Percentiles rank a stretch among this genome's conserved stretches.
Conservation (phyloP, 2,113 vertebrate genomes). For the Anser cygnoides region DNA sequence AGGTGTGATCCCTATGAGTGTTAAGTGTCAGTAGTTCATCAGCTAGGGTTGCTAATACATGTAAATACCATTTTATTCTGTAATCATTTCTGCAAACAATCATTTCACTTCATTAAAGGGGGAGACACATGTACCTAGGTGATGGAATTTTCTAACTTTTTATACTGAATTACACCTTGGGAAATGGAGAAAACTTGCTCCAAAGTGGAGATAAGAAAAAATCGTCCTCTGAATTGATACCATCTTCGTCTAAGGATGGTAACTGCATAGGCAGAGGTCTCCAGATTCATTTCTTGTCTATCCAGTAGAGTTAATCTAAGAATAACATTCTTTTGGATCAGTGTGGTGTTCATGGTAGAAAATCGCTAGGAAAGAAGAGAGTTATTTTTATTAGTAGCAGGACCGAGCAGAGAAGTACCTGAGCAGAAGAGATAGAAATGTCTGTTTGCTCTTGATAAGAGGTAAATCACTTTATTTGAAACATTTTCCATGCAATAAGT, state of each 20-base stretch:
- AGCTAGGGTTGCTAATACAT: neutral
- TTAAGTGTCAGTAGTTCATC: neutral
- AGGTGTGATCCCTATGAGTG: neutral
- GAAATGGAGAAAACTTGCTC: constrained; percentile 29
- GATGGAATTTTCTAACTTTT: constrained; percentile 23
- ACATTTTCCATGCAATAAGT: constrained; percentile 33
- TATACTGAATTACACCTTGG: neutral
- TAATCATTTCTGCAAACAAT: neutral
- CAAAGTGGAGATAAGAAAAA: constrained; percentile 20
- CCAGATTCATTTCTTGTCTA: constrained; percentile 20
- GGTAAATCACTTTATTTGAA: constrained; percentile 59
- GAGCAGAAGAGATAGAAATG: constrained; percentile 43
- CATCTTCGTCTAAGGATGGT: constrained; percentile 27
- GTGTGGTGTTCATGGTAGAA: neutral
- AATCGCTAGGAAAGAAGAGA: constrained; percentile 18
- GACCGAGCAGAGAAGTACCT: constrained; percentile 4
- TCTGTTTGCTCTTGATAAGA: constrained; percentile 57
- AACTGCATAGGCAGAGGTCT: constrained; percentile 15
- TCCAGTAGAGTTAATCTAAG: constrained; percentile 22
- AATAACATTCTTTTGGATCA: constrained; percentile 15
- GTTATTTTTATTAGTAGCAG: constrained; percentile 42
- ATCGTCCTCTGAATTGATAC: constrained; percentile 41
- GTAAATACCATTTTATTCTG: neutral
- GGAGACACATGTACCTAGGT: neutral
- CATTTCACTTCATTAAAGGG: constrained; percentile 2